Base-by-base conservation (phyloP, 1,140 invertebrate genomes). In the Pollicipes pollicipes region DNA sequence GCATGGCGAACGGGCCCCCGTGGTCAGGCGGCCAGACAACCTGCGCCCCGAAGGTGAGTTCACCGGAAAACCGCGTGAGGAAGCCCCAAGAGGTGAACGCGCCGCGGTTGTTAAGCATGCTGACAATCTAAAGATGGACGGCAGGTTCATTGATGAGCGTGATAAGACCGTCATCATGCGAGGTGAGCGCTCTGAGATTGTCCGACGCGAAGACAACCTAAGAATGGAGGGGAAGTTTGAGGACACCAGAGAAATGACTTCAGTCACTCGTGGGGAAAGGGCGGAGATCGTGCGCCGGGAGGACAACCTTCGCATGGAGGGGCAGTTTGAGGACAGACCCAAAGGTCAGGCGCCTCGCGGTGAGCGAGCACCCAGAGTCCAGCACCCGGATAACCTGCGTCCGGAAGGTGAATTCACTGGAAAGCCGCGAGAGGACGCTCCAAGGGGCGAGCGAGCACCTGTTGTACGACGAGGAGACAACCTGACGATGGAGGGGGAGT, bases 241-340 rank as follows among this genome's bases (percentile, higher is more conserved):
- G 32, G 71, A 69, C 37, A 37, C 31, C 68, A 68, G 68, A 21
- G 68, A 32, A 24, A 67, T 30, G 68, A 72, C 30, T 24, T 69
- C 72, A 80, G 74, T 68, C 78, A 78, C 4, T 72, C 35, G 35
- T 29, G 71, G 67, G 45, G 74, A 74, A n/a, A 82, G 75, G 58
- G 80, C 78, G 1, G 72, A 78, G 2, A 75, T 82, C 30, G 78
- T 80, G 28, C 77, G 76, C 72, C 76, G 84, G 73, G 75, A 78
- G 73, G 82, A 84, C 70, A 83, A 84, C 74, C 76, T 89, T 1
- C 76, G 77, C 4, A 83, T 86, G 13, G 87, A 88, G 76, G 87
- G 87, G n/a, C 69, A 75, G 29, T 74, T 76, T 69, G 29, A 30
- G 29, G 69, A 73, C 58, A 69, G n/a, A n/a, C n/a, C n/a, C n/a